Base-by-base conservation (phyloP, 1,140 invertebrate genomes). In the Ganaspis sp. region DNA sequence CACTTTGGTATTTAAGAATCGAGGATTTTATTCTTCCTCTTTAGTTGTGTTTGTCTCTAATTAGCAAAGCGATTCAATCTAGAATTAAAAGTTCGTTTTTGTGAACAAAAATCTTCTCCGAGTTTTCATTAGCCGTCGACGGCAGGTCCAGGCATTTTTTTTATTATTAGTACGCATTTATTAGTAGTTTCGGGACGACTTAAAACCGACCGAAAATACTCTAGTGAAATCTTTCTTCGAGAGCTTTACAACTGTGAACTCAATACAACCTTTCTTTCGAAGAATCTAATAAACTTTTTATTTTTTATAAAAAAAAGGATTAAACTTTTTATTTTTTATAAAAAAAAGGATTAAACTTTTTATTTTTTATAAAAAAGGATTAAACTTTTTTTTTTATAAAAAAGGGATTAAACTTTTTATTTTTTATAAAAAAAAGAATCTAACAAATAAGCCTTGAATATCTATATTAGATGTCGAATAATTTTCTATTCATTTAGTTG, bases 131-230 rank as follows among this genome's bases (percentile, higher is more conserved):
- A 64, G 23, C 81, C 81, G 79, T 87, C 79, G 85, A 88, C 85
- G 87, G 87, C 87, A 87, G 87, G 85, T 87, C 81, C 64, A 73
- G 73, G 58, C 70, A 37, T 21, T 53, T 70, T 53, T 17, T 26
- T 64, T 64, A 11, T n/a, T 29, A 12, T 26, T n/a, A 11, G 3
- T 26, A n/a, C 12, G 23, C 54, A 64, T 23, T 64, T 64, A 64
- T 64, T 29, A 26, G 58, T 64, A 34, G 58, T 64, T 64, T 64
- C 58, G 26, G 5, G 53, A 23, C 11, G 58, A 34, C 58, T 4
- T 4, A 58, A 23, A 58, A 58, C 9, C 54, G 54, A 58, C 23
- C 26, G 58, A 29, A 64, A 64, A 64, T 29, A 64, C 12, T n/a
- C 54, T 58, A 58, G 21, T 26, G 23, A 64, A 34, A 2, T 64